Percentiles rank a stretch among this genome's conserved stretches.
Conservation (phyloP, 2,797 vertebrate genomes). For the Apodemus agrarius region DNA sequence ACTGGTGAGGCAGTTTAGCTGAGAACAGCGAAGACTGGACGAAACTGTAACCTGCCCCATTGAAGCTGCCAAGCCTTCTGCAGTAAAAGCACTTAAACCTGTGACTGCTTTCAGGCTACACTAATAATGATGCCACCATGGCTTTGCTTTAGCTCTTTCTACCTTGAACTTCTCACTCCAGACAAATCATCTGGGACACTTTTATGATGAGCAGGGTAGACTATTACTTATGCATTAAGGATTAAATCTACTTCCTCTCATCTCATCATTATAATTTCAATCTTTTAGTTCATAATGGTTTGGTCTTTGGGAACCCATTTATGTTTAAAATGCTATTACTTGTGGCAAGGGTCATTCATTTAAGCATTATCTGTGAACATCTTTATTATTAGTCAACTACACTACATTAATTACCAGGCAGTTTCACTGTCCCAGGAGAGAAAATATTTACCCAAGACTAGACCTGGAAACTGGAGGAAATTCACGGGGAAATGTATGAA, state of each 20-base stretch:
- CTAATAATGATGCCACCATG: neutral
- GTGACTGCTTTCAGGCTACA: neutral
- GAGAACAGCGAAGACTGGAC: neutral
- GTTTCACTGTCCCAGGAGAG: neutral
- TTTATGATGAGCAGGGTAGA: conserved; percentile 56
- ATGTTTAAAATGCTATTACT: conserved; percentile 68
- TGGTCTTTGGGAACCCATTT: conserved; percentile 59
- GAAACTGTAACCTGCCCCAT: neutral
- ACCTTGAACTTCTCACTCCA: conserved; percentile 30
- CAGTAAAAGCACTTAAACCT: neutral
- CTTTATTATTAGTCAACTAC: conserved; percentile 53
- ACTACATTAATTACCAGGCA: conserved; percentile 62
- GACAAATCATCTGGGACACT: conserved; percentile 23
- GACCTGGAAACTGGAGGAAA: conserved; percentile 13
- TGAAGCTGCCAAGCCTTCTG: neutral
- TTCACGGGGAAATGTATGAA: neutral
- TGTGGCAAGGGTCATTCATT: conserved; percentile 57
- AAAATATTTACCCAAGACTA: conserved; percentile 47
- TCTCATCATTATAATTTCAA: conserved; percentile 57
- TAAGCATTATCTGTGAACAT: conserved; percentile 52
- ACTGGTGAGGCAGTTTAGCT: neutral
- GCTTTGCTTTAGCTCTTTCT: conserved; percentile 24
- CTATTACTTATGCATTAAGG: conserved; percentile 45
- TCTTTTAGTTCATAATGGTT: conserved; percentile 52
- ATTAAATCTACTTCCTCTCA: conserved; percentile 40